Base-by-base conservation (phyloP, 1,140 invertebrate genomes). In the Bombyx mandarina region DNA sequence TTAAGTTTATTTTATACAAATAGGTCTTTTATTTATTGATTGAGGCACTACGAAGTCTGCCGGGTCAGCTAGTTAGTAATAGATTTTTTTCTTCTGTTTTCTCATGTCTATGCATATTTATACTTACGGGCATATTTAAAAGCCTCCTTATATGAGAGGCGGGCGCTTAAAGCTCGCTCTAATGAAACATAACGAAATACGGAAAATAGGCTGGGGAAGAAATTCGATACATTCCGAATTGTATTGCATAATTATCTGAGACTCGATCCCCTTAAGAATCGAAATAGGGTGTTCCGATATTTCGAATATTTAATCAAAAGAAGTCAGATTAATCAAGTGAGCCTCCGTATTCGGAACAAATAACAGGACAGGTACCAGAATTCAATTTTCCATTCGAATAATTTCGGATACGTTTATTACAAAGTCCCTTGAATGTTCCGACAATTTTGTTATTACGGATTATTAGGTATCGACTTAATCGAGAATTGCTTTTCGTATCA, bases 291-390 rank as follows among this genome's bases (percentile, higher is more conserved):
- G 47, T 43, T 56, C 43, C 42, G 54, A 67, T 69, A 62, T 67
- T 66, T 51, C 50, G 58, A 60, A 69, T 68, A 66, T 71, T 71
- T 66, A 66, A 69, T 67, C 63, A 69, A 54, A 60, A 61, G 54
- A 61, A 65, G 57, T 54, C 56, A n/a, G 61, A 60, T 61, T 68
- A 67, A 69, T 71, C 62, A 62, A 47, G 60, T 50, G 44, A 26
- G 58, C 57, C 54, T 63, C 62, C 57, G 60, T 60, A 60, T 65
- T 71, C 54, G n/a, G 50, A 63, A 66, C 61, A 71, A 65, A 63
- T 65, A 63, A 64, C 53, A 58, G 26, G 47, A 46, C 59, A 60
- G 63, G 63, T 63, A 61, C 55, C 52, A 22, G 62, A 52, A 69
- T 68, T 66, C 58, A 60, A 68, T 68, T 68, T 67, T 68, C 66